Evolutionary conservation across 1,140 invertebrate species (phyloP).

Genomic region (Drosophila mojavensis): DNA sequence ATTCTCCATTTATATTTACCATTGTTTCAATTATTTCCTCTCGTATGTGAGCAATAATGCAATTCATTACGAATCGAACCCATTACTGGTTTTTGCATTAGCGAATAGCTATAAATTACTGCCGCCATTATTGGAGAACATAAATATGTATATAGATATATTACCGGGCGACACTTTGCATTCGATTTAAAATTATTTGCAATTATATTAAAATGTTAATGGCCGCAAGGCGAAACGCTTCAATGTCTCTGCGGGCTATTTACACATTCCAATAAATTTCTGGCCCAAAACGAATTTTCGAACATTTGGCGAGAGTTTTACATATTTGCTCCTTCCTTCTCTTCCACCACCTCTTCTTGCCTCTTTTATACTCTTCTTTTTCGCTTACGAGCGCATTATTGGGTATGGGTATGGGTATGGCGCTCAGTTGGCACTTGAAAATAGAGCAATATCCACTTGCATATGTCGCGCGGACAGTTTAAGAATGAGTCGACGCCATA

Average conservation of each 20-base stretch:
- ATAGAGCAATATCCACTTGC: conserved; percentile 80
- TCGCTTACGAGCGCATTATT: conserved; percentile 19
- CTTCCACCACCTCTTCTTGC: background rate
- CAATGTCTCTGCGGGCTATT: conserved; percentile 29
- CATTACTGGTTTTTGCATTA: background rate
- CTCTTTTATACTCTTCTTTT: conserved; percentile 13
- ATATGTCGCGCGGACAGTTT: conserved; percentile 77
- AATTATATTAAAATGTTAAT: conserved; percentile 77
- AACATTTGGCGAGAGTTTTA: conserved; percentile 21
- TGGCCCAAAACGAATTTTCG: conserved; percentile 45
- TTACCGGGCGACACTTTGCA: conserved; percentile 26
- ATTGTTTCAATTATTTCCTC: too few species aligned
- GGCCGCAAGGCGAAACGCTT: background rate
- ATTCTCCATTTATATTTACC: too few species aligned
- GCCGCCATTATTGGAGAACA: conserved; percentile 13
- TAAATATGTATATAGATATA: conserved; percentile 29
- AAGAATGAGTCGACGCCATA: conserved; percentile 75
- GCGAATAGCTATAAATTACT: conserved; percentile 26
- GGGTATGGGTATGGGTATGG: conserved; percentile 7
- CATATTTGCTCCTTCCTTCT: conserved; percentile 7
- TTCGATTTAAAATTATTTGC: conserved; percentile 76
- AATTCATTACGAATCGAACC: background rate
- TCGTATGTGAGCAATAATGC: too few species aligned
- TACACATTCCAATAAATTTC: conserved; percentile 74
- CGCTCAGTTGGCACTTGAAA: conserved; percentile 56